These are phyloP conservation scores for Pandion haliaetus DNA, from an alignment of 2,113 vertebrate genomes.

Conservation along the genomic window DNA sequence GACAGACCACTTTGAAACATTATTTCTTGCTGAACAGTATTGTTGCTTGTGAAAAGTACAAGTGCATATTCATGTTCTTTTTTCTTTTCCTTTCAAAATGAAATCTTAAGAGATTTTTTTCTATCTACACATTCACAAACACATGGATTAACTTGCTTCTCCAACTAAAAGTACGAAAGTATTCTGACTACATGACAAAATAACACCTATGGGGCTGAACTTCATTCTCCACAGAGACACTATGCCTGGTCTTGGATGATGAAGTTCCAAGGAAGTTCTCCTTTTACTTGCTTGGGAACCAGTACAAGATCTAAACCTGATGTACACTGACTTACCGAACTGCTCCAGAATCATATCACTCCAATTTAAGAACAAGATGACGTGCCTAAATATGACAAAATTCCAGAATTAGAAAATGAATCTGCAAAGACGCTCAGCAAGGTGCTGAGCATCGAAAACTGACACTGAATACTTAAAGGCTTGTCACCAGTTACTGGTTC, in stretches of 20 bases:
- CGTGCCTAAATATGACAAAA: neutral
- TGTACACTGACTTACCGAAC: neutral
- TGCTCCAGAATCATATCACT: neutral
- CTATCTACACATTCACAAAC: neutral
- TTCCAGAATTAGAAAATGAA: neutral
- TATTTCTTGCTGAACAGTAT: neutral
- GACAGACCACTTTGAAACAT: neutral
- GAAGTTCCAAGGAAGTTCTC: neutral
- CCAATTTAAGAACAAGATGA: neutral
- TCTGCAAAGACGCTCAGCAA: neutral
- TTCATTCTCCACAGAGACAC: neutral
- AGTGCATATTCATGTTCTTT: neutral
- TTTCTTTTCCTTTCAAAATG: neutral
- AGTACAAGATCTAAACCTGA: neutral
- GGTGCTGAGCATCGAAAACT: neutral
- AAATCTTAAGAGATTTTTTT: neutral
- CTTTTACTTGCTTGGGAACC: neutral
- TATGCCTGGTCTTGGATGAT: neutral
- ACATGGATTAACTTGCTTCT: neutral
- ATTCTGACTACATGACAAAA: neutral
- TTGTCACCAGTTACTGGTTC: neutral
- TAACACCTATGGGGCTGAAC: neutral
- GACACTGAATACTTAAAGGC: neutral
- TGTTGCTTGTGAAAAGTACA: neutral
- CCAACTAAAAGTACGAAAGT: neutral